phyloP scores from a whole-genome alignment of 1,140 invertebrate species.

The Oppia nitens region DNA sequence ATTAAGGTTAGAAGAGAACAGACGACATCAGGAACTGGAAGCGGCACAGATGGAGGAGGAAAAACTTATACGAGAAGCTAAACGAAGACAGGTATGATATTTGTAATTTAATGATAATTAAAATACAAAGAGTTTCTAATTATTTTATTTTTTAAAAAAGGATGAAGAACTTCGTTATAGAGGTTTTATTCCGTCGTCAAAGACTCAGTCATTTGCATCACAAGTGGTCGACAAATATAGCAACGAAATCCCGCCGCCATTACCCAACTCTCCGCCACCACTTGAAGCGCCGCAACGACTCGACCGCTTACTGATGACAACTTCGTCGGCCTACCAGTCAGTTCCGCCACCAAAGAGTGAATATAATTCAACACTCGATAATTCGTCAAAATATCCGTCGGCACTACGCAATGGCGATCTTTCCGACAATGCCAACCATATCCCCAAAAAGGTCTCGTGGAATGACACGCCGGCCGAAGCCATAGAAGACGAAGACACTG shows the following conservation, averaged over 20 bases:
- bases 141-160: not conserved
- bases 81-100: conserved; percentile 23
- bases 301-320: conserved; percentile 6
- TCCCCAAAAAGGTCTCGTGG: conserved; percentile 25
- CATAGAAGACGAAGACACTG: conserved; percentile 12
- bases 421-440: conserved; percentile 6
- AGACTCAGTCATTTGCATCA: not conserved
- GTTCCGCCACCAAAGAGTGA: not conserved
- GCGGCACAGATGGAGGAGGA: conserved; percentile 28
- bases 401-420: conserved; percentile 14
- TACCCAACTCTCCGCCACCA: conserved; percentile 19
- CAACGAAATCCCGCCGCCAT: conserved; percentile 16
- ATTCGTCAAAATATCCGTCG: conserved; percentile 2
- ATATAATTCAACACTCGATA: not conserved
- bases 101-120: not conserved
- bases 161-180: not conserved
- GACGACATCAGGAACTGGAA: conserved; percentile 24
- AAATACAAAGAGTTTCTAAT: not conserved
- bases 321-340: not conserved
- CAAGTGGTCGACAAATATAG: not conserved
- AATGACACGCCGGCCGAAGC: conserved; percentile 20
- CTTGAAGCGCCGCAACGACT: conserved; percentile 12
- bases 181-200: not conserved
- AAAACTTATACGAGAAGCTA: conserved; percentile 25
- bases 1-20: conserved; percentile 18